Conservation (phyloP, 2,797 vertebrate genomes). For the Mus caroli region DNA sequence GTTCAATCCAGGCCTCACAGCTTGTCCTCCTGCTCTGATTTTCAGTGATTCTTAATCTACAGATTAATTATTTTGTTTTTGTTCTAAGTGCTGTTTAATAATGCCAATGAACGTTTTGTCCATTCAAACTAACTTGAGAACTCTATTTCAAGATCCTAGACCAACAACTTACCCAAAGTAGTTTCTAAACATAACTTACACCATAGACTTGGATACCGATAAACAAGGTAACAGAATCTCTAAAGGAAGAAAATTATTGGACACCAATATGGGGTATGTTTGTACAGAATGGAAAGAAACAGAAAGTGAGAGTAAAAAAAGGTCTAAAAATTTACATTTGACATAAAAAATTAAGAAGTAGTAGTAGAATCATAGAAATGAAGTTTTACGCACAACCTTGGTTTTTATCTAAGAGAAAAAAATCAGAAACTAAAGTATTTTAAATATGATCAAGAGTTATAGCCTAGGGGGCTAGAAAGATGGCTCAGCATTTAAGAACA, state of each 20-base stretch:
- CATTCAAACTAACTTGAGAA: constrained; percentile 37
- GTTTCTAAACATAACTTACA: constrained; percentile 28
- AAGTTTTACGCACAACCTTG: constrained; percentile 46
- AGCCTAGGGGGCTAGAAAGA: neutral
- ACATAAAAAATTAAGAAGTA: neutral
- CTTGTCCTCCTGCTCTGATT: constrained; percentile 43
- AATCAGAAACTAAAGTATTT: constrained; percentile 35
- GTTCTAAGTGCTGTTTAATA: neutral
- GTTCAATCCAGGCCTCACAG: constrained; percentile 2
- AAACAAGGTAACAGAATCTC: constrained; percentile 38
- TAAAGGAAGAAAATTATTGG: constrained; percentile 42
- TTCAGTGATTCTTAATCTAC: constrained; percentile 52
- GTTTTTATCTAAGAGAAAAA: constrained; percentile 56
- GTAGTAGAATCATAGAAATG: constrained; percentile 39
- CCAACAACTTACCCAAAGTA: constrained; percentile 48
- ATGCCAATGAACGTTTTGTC: neutral
- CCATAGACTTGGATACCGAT: constrained; percentile 35
- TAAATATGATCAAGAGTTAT: constrained; percentile 46
- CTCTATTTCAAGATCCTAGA: constrained; percentile 1
- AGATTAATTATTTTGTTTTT: constrained; percentile 39
- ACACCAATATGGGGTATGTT: neutral
- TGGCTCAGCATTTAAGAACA: neutral
- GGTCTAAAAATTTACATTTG: constrained; percentile 43
- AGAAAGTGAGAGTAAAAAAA: constrained; percentile 57
- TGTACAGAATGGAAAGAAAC: constrained; percentile 19